Evolutionary conservation across 2,113 vertebrate species (phyloP).

Genomic region (Neotoma lepida): DNA sequence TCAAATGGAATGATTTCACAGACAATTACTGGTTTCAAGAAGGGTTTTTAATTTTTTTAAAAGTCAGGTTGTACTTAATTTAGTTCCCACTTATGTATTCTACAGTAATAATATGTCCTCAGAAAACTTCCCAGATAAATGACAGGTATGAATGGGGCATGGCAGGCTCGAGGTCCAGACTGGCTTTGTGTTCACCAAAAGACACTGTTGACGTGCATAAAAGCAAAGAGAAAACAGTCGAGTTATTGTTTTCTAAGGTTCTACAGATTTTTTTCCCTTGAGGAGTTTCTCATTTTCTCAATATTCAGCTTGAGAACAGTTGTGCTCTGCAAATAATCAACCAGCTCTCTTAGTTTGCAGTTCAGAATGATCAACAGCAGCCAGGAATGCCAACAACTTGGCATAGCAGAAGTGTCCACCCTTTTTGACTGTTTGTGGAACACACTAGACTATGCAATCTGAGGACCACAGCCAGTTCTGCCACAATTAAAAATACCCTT

Average conservation of each 20-base stretch:
- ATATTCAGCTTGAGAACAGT: background rate
- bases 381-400: background rate
- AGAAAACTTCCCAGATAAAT: conserved; percentile 54
- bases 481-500: conserved; percentile 1
- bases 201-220: background rate
- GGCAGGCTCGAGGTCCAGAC: background rate
- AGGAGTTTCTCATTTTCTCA: background rate
- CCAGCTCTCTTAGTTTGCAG: background rate
- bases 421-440: conserved; percentile 39
- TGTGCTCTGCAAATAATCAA: background rate
- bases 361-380: background rate
- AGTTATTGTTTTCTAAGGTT: conserved; percentile 28
- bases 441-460: conserved; percentile 16
- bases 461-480: background rate
- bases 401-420: background rate
- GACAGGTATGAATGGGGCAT: background rate
- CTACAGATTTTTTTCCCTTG: background rate
- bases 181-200: conserved; percentile 17
- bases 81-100: background rate
- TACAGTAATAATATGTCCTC: conserved; percentile 16
- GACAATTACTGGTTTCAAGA: conserved; percentile 39
- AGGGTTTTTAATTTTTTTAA: background rate
- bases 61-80: conserved; percentile 40
- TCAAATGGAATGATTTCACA: conserved; percentile 22
- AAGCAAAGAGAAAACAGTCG: conserved; percentile 11